Percentiles rank a stretch among this genome's conserved stretches.
These are phyloP conservation scores for Girardinichthys multiradiatus DNA, from an alignment of 2,113 vertebrate species.

Conservation along the genomic window DNA sequence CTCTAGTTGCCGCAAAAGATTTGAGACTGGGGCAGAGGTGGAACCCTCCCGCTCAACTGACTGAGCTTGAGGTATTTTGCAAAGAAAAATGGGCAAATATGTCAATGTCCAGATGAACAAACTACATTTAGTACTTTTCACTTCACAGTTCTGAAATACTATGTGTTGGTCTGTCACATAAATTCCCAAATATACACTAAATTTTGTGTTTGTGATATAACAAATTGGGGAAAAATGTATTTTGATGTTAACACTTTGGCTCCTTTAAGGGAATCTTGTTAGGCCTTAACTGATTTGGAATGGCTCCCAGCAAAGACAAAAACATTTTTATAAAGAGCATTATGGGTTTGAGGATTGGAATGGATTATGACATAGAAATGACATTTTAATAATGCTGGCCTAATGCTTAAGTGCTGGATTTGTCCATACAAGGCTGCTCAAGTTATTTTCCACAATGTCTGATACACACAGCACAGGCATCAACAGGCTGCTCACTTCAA, in stretches of 20 bases:
- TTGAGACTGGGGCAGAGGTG: background rate
- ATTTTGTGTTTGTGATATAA: no score
- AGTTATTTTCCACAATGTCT: conserved; percentile 41
- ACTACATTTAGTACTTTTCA: no score
- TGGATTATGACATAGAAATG: conserved; percentile 57
- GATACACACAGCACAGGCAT: conserved; percentile 34
- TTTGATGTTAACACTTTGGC: no score
- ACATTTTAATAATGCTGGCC: conserved; percentile 63
- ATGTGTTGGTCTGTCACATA: no score
- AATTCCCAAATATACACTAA: no score
- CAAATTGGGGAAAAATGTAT: no score
- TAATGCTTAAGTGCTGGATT: conserved; percentile 43
- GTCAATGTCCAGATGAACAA: background rate
- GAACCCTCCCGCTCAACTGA: background rate
- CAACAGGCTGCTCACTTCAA: conserved; percentile 17
- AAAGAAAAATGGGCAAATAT: background rate
- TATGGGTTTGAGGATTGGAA: conserved; percentile 36
- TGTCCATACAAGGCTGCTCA: conserved; percentile 48
- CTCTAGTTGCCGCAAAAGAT: background rate
- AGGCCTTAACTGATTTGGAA: conserved; percentile 9
- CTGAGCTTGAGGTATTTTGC: background rate
- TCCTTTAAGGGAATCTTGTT: background rate
- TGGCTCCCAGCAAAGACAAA: conserved; percentile 20
- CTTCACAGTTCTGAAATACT: no score
- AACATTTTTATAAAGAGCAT: conserved; percentile 16